Base-by-base conservation (phyloP, 1,140 invertebrate species). In the Bombus impatiens region DNA sequence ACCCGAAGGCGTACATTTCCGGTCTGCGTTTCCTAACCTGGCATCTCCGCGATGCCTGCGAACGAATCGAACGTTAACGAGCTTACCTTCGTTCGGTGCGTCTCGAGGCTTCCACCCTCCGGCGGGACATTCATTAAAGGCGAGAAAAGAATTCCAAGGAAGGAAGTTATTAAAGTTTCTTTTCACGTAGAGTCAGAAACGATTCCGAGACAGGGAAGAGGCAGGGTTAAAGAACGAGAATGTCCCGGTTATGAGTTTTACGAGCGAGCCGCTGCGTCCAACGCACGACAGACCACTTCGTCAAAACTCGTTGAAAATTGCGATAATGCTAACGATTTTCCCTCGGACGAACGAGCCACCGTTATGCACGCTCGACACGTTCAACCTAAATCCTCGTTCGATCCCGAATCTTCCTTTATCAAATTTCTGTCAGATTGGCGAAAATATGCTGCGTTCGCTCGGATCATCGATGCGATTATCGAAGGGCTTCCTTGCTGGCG, bases 311-410 rank as follows among this genome's bases (percentile, higher is more conserved):
- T 89, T 84, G 74, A 47, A 87, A 86, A 89, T 87, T 87, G 70
- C 74, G 84, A 88, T 90, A 86, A 90, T 40, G 78, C 82, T 88
- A 90, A 90, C 82, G 84, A 84, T 90, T 90, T 90, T 84, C 86
- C 82, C 79, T 78, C 40, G 78, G 78, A 90, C 72, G 90, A 90
- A 90, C 86, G 81, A 90, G 78, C 80, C 40, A 59, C 47, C 72
- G 89, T 78, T 84, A 90, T 82, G 84, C 87, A 47, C 62, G 44
- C 47, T 77, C 53, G 71, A 80, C 67, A 67, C 86, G 42, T 76
- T 79, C 28, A 37, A 86, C 81, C 62, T 53, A 67, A 65, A 10
- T 18, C 44, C 8, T 13, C 78, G 85, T 82, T 42, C 37, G 68
- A 71, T 74, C 62, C 22, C 47, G 59, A 79, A 74, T 75, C 74